Conservation (phyloP, 2,888 invertebrate genomes). For the Trimorus sp. region DNA sequence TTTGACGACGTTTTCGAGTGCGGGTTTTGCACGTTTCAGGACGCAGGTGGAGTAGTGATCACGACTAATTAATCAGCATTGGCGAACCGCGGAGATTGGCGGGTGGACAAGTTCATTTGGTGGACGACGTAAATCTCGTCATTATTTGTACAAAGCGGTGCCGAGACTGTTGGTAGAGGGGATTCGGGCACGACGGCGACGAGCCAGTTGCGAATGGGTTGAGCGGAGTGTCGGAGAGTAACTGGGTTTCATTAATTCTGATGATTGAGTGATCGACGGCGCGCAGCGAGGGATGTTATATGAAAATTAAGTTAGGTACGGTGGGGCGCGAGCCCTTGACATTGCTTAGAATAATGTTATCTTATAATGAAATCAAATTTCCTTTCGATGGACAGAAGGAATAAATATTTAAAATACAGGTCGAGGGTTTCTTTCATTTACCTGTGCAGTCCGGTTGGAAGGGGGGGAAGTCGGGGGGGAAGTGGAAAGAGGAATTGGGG, state of each 20-base stretch:
- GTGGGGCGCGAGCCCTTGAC: slow-evolving; percentile 77
- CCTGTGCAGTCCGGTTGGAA: too few species aligned
- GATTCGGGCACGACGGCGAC: slow-evolving; percentile 55
- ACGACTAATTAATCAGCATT: background rate
- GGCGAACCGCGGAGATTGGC: too few species aligned
- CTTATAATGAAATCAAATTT: slow-evolving; percentile 81
- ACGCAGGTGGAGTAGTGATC: too few species aligned
- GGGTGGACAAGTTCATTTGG: too few species aligned
- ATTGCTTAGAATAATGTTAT: slow-evolving; percentile 82
- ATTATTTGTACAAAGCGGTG: slow-evolving; percentile 75
- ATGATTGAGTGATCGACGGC: slow-evolving; percentile 76
- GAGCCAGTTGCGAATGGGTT: slow-evolving; percentile 62
- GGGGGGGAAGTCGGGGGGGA: too few species aligned
- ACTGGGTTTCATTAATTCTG: slow-evolving; percentile 65
- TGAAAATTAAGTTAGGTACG: slow-evolving; percentile 81
- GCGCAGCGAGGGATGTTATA: slow-evolving; percentile 80
- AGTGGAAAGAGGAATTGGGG: too few species aligned
- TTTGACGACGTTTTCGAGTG: slow-evolving; percentile 32
- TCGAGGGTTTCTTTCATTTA: too few species aligned
- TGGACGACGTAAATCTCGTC: slow-evolving; percentile 68
- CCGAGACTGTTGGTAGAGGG: slow-evolving; percentile 66
- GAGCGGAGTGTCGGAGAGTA: slow-evolving; percentile 39
- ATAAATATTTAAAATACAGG: slow-evolving; percentile 82
- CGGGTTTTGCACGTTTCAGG: too few species aligned
- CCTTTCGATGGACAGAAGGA: slow-evolving; percentile 80